Conservation (phyloP, 2,113 vertebrate genomes). For the Herpailurus yagouaroundi region DNA sequence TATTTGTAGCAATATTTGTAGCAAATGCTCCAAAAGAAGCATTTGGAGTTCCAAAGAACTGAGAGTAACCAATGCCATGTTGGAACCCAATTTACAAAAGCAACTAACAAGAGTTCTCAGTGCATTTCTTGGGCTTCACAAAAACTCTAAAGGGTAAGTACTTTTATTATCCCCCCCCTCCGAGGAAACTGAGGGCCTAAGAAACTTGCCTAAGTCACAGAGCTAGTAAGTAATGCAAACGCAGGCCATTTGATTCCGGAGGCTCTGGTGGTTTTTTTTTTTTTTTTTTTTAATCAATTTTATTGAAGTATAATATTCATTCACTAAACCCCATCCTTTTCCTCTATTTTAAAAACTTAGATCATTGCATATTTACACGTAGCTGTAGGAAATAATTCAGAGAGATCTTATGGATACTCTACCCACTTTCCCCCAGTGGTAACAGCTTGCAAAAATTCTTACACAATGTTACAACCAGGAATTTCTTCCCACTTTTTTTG, state of each 20-base stretch:
- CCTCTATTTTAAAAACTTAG: not conserved
- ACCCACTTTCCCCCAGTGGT: not conserved
- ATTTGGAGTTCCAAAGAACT: not conserved
- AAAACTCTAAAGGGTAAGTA: not conserved
- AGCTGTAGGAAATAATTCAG: not conserved
- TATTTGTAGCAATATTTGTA: no score
- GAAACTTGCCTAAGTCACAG: not conserved
- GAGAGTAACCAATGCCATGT: not conserved
- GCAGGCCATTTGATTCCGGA: not conserved
- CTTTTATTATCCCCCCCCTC: not conserved
- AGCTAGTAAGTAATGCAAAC: no score
- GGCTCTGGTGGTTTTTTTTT: not conserved
- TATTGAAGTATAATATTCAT: not conserved
- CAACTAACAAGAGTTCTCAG: not conserved
- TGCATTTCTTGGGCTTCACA: not conserved
- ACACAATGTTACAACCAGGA: not conserved
- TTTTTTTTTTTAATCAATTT: not conserved
- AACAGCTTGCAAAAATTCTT: not conserved
- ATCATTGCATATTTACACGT: not conserved
- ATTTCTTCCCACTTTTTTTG: not conserved
- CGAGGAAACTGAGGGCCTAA: not conserved
- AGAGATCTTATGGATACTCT: not conserved
- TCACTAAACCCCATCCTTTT: not conserved
- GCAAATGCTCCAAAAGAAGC: not conserved
- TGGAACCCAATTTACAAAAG: not conserved